Conservation (phyloP, 2,888 invertebrate genomes). For the Amphimallon solstitiale region DNA sequence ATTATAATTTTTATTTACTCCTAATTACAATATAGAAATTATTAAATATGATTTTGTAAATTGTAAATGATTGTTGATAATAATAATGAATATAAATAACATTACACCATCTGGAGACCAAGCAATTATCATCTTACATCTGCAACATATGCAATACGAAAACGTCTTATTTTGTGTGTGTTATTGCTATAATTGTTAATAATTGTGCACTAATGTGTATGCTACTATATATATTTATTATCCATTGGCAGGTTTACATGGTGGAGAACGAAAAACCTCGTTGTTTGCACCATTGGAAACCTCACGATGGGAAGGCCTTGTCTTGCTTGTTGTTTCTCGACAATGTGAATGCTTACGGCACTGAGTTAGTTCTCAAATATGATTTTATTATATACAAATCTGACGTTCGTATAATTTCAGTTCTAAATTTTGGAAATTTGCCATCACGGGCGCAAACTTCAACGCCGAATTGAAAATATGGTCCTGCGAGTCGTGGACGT, state of each 20-base stretch:
- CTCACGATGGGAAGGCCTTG: constrained; percentile 88
- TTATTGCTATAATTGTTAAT: too few relatives aligned
- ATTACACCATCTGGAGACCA: too few relatives aligned
- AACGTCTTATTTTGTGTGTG: too few relatives aligned
- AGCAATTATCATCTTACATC: too few relatives aligned
- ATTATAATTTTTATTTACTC: too few relatives aligned
- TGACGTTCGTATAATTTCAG: constrained; percentile 58
- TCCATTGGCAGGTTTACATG: constrained; percentile 79
- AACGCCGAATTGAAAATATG: constrained; percentile 92
- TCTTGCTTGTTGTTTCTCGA: constrained; percentile 94
- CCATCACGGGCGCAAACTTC: constrained; percentile 88
- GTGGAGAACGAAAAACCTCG: constrained; percentile 76
- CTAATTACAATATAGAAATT: too few relatives aligned
- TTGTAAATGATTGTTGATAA: too few relatives aligned
- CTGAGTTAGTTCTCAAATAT: constrained; percentile 71
- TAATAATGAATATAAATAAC: too few relatives aligned
- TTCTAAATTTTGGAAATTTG: constrained; percentile 93
- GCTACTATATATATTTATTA: constrained; percentile 6
- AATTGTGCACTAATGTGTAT: too few relatives aligned
- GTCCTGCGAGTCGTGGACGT: constrained; percentile 95
- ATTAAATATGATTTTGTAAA: too few relatives aligned
- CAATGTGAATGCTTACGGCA: constrained; percentile 82
- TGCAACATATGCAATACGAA: too few relatives aligned
- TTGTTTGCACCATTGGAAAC: constrained; percentile 93
- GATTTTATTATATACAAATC: constrained; percentile 1